Percentiles rank a stretch among this genome's conserved stretches.
phyloP scores from a whole-genome alignment of 2,888 invertebrate genomes.

The Spilosoma lubricipeda region DNA sequence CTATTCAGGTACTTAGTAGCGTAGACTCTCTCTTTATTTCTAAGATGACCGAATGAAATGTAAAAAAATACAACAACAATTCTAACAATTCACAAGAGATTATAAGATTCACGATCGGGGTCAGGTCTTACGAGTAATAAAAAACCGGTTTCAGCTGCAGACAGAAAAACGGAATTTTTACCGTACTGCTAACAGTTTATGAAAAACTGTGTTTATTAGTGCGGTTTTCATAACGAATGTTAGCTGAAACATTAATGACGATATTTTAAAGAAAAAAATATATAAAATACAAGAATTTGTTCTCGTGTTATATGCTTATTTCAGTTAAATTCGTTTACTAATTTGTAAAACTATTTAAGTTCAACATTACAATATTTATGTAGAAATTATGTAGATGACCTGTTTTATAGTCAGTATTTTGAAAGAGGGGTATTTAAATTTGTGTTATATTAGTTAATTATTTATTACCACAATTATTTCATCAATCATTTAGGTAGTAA shows the following conservation, averaged over 20 bases:
- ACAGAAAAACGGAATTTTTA: slow-evolving; percentile 20
- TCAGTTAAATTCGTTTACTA: not conserved
- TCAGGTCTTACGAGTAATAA: slow-evolving; percentile 6
- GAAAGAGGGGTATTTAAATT: not conserved
- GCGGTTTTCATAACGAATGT: not conserved
- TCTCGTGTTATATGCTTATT: not conserved
- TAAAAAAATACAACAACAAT: not conserved
- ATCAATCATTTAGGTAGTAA: too few species aligned
- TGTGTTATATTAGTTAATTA: not conserved
- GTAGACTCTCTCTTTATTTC: not conserved
- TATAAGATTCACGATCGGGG: slow-evolving; percentile 9
- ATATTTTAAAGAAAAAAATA: not conserved
- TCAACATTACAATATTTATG: not conserved
- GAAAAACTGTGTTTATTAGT: not conserved
- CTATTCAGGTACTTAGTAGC: too few species aligned
- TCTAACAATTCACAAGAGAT: slow-evolving; percentile 21
- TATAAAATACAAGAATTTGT: not conserved
- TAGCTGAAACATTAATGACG: not conserved
- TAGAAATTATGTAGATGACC: slow-evolving; percentile 1
- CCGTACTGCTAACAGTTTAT: slow-evolving; percentile 12
- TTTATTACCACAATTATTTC: not conserved
- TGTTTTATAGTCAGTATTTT: slow-evolving; percentile 1
- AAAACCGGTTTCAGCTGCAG: slow-evolving; percentile 26
- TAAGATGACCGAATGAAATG: not conserved
- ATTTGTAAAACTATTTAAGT: not conserved